Base-by-base conservation (phyloP, 2,888 invertebrate genomes). In the Pilophorus perplexus region DNA sequence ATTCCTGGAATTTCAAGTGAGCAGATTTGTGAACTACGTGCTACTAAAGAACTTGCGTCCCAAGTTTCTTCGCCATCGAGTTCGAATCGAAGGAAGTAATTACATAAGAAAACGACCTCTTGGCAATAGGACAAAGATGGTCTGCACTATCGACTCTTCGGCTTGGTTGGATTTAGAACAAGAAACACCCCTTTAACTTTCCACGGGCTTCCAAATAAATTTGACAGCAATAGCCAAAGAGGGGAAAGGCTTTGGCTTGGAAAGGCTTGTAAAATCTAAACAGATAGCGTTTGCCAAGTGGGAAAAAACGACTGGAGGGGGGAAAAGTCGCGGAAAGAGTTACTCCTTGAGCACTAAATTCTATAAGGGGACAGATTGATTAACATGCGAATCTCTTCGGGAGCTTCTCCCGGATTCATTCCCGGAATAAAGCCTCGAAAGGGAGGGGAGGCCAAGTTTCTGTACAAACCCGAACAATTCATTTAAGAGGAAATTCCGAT, bases 401-500 rank as follows among this genome's bases (percentile, higher is more conserved):
- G 23, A n/a, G n/a, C n/a, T 12, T 33, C 12, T 33, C 12, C 33
- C 6, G 33, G 12, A 52, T 28, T 52, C 16, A 25, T 12, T 52
- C 14, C 25, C 27, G 12, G 16, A 52, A 52, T 28, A 28, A 52
- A 14, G 18, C 28, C 5, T 12, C 28, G 16, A 25, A 28, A 52
- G 28, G 18, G 10, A 28, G 28, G 8, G 28, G 18, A 14, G 52
- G 52, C 52, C 52, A 52, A 52, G 52, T 52, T 52, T 52, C 28
- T 14, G 52, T 52, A 28, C 28, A 28, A 8, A 16, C 2, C 2
- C 44, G 18, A 52, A 52, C 52, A 25, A 52, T 52, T 52, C 28
- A 52, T 52, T 52, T 52, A 28, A 16, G 16, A 52, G 52, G 52
- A 28, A 52, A 52, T 52, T 52, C 52, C 52, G 52, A 52, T 52